Conservation (phyloP, 2,888 invertebrate species). For the Sinelater perroti region DNA sequence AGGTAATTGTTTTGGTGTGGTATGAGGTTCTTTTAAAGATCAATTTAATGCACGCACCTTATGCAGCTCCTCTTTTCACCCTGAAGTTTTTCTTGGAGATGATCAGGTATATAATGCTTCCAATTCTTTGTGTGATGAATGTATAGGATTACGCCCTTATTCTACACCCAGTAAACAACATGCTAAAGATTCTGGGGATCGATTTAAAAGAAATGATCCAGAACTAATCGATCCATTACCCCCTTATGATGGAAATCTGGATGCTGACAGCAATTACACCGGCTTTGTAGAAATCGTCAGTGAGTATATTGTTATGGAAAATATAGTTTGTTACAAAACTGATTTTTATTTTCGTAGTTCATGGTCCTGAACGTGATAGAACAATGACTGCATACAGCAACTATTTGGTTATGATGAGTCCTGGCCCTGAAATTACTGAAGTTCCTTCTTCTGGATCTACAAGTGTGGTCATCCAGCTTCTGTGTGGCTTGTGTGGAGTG, state of each 20-base stretch:
- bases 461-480: constrained; percentile 74
- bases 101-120: constrained; percentile 60
- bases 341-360: constrained; percentile 58
- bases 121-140: constrained; percentile 60
- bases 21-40: too few relatives aligned
- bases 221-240: constrained; percentile 55
- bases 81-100: constrained; percentile 80
- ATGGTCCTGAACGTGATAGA: constrained; percentile 59
- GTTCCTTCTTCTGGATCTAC: constrained; percentile 60
- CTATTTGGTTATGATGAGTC: constrained; percentile 77
- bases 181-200: constrained; percentile 31
- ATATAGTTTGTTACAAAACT: background rate
- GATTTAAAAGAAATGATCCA: constrained; percentile 52
- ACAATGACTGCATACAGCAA: constrained; percentile 75
- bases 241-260: constrained; percentile 77
- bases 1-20: constrained; percentile 62
- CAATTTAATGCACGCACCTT: too few relatives aligned
- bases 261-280: constrained; percentile 82
- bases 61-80: constrained; percentile 67
- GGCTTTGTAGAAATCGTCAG: constrained; percentile 86
- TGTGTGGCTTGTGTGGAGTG: constrained; percentile 70
- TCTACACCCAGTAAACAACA: constrained; percentile 51
- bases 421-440: constrained; percentile 67
- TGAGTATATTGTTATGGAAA: constrained; percentile 57
- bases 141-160: constrained; percentile 63